Percentiles rank a stretch among this genome's conserved stretches.
These are phyloP conservation scores for Aurelia aurita DNA, from an alignment of 30 jellyfish, hydroid and myxozoan species.

Conservation along the genomic window DNA sequence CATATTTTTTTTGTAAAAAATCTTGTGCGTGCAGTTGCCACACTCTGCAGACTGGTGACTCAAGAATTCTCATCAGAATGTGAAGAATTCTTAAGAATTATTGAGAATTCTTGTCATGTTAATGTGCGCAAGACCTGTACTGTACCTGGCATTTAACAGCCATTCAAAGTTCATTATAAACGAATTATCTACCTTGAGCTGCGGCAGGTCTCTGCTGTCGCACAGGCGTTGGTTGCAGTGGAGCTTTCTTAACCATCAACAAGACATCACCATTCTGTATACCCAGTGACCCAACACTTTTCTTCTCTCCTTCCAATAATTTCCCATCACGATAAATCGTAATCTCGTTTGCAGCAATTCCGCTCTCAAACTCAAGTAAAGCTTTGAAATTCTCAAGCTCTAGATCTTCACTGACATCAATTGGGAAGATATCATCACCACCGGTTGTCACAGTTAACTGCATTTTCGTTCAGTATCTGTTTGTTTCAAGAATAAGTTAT, in stretches of 20 bases:
- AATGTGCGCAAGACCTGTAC: no score
- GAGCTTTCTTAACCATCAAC: conserved; percentile 59
- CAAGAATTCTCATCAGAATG: no score
- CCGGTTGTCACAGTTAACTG: conserved; percentile 68
- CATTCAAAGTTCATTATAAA: no score
- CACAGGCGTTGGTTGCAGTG: conserved; percentile 17
- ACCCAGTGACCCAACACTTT: conserved; percentile 75
- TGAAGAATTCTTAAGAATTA: no score
- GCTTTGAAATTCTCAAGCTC: conserved; percentile 92
- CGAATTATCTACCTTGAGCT: no score
- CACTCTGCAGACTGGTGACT: no score
- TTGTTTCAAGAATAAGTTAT: no score
- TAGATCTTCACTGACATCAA: conserved; percentile 87
- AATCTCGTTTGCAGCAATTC: conserved; percentile 66
- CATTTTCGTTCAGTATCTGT: conserved; percentile 15
- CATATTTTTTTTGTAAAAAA: no score
- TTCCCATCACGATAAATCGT: conserved; percentile 80
- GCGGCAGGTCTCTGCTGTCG: no score
- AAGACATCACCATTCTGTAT: conserved; percentile 85
- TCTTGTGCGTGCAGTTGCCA: no score
- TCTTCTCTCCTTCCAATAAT: conserved; percentile 66
- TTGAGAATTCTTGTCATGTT: no score
- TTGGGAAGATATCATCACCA: conserved; percentile 55
- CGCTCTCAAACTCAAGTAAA: conserved; percentile 81
- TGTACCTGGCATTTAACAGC: no score